Base-by-base conservation (phyloP, 2,113 vertebrate species). In the Penelope pileata region DNA sequence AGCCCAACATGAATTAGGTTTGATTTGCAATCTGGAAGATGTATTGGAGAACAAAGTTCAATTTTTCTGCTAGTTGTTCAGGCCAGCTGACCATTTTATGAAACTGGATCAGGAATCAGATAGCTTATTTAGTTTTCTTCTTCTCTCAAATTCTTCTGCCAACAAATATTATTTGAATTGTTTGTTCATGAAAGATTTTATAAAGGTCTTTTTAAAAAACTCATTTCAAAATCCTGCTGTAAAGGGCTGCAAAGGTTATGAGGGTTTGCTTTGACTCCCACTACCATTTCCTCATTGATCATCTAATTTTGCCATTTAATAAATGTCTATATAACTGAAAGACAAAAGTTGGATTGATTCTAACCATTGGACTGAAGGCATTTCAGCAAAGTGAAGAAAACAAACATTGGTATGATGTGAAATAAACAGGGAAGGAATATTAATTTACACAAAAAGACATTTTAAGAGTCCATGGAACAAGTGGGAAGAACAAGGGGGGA, bases 141-240 rank as follows among this genome's bases (percentile, higher is more conserved):
- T 76, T 88, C 84, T 88, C 53, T 92, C 87, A 86, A 93, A 94
- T 83, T 86, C 92, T 73, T 86, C 79, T 91, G 86, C 73, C 85
- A 93, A 92, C 54, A 97, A 93, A 83, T 86, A 68, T 84, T 81
- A 67, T 38, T 48, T 53, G 76, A 91, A 53, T 60, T 97, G 83
- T 97, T 97, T 96, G 88, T 75, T 95, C 95, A 58, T n/a, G 59
- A 66, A 83, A 97, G 68, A 72, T 91, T 86, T 96, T 80, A 83
- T 80, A 96, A 92, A 97, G 76, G 67, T 86, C 68, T 95, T 94
- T 86, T 70, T 16, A 40, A 69, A 93, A 74, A 89, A 26, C n/a
- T 70, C 24, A 78, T 95, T 95, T 93, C 78, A 48, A 59, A 91
- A 75, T 69, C 68, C 40, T 32, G 4, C 30, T 29, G 40, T 13